phyloP scores from a whole-genome alignment of 2,113 vertebrate genomes.

The Synodontis membranacea region DNA sequence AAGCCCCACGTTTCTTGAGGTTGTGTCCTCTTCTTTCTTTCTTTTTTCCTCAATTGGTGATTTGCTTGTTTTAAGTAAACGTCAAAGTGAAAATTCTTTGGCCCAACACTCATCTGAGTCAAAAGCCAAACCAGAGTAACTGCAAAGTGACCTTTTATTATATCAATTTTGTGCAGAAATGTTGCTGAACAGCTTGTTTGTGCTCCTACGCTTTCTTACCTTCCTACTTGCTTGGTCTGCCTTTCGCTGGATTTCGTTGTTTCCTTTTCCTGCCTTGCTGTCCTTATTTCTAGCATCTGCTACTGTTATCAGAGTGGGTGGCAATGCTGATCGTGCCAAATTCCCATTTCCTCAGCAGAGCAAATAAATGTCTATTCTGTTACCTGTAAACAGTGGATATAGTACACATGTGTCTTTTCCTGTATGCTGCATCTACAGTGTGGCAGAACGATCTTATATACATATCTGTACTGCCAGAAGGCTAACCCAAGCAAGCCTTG shows the following conservation, averaged over 20 bases:
- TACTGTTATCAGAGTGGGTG: constrained; percentile 57
- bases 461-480: not conserved
- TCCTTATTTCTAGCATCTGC: constrained; percentile 53
- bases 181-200: not conserved
- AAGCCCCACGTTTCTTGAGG: not conserved
- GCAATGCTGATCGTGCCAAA: not conserved
- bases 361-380: not conserved
- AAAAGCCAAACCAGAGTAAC: not conserved
- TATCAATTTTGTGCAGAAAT: not conserved
- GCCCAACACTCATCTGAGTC: not conserved
- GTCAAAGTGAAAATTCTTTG: not conserved
- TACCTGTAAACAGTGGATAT: constrained; percentile 24
- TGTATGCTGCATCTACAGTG: not conserved
- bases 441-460: not conserved
- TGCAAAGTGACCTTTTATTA: not conserved
- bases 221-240: constrained; percentile 13
- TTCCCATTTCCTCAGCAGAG: not conserved
- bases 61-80: too few species aligned
- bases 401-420: not conserved
- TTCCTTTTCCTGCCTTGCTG: not conserved
- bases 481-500: not conserved
- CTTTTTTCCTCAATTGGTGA: not conserved
- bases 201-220: not conserved
- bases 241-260: constrained; percentile 3
- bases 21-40: not conserved